Conservation (phyloP, 2,113 vertebrate species). For the Physeter macrocephalus region DNA sequence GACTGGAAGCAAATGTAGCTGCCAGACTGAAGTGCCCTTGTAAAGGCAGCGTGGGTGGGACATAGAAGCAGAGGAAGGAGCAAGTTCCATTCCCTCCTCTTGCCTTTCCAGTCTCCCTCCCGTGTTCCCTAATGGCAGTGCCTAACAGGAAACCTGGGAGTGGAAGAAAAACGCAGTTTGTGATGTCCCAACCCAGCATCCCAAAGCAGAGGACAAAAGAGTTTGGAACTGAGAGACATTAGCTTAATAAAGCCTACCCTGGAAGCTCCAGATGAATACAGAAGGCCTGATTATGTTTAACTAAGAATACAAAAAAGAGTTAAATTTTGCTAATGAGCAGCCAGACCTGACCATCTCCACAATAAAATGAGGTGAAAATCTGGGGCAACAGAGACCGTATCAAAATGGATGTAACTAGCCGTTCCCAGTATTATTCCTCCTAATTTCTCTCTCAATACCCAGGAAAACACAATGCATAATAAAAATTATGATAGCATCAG, state of each 20-base stretch:
- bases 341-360: neutral
- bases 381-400: neutral
- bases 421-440: neutral
- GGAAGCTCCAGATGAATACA: neutral
- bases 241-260: neutral
- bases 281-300: neutral
- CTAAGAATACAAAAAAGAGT: neutral
- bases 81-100: neutral
- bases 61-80: neutral
- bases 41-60: too few relatives aligned
- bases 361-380: slow-evolving; percentile 14
- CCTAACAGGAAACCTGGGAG: neutral
- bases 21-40: neutral
- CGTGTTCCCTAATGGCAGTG: neutral
- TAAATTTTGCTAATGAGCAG: neutral
- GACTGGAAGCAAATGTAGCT: neutral
- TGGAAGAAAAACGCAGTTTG: neutral
- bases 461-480: neutral
- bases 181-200: neutral
- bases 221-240: neutral
- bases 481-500: neutral
- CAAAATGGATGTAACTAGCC: neutral
- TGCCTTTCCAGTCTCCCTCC: neutral
- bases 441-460: neutral
- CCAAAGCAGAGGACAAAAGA: neutral